Evolutionary conservation across 2,888 invertebrate genomes (phyloP).

Genomic region (Conistra vaccinii): DNA sequence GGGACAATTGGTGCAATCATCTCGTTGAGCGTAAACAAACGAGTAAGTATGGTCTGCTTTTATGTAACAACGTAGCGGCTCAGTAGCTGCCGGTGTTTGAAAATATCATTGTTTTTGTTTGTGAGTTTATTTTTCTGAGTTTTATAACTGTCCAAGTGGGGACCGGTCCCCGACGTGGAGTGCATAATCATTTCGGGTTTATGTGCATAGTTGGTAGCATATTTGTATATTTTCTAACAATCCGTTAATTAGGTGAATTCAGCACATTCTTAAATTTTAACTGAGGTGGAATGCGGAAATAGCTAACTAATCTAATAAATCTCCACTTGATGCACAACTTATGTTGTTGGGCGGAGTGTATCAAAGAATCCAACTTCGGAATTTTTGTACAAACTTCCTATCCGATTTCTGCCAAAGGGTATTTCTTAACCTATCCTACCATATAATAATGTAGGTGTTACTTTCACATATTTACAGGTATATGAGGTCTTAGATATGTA

Average conservation of each 20-base stretch:
- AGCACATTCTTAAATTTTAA: background rate
- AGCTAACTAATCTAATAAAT: constrained; percentile 1
- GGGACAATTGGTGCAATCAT: constrained; percentile 88
- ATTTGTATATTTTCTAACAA: background rate
- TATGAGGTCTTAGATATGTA: constrained; percentile 12
- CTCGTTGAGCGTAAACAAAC: constrained; percentile 89
- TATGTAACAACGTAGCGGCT: constrained; percentile 75
- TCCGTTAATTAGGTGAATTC: background rate
- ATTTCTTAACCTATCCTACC: constrained; percentile 3
- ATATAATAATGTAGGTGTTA: background rate
- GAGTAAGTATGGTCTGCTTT: constrained; percentile 84
- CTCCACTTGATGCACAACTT: background rate
- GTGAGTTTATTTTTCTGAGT: constrained; percentile 30
- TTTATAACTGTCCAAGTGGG: constrained; percentile 46
- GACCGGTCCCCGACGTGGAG: constrained; percentile 46
- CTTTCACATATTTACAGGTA: constrained; percentile 10
- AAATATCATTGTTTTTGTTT: constrained; percentile 61
- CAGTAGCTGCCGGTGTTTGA: constrained; percentile 54
- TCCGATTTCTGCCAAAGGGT: background rate
- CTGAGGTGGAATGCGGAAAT: background rate
- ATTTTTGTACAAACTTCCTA: background rate
- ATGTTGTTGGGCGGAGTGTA: background rate
- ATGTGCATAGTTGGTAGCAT: background rate
- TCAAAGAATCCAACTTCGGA: background rate
- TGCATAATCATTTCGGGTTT: constrained; percentile 19